Percentiles rank a stretch among this genome's conserved stretches.
Conservation (phyloP, 1,140 invertebrate species). For the Aphaenogaster floridana region DNA sequence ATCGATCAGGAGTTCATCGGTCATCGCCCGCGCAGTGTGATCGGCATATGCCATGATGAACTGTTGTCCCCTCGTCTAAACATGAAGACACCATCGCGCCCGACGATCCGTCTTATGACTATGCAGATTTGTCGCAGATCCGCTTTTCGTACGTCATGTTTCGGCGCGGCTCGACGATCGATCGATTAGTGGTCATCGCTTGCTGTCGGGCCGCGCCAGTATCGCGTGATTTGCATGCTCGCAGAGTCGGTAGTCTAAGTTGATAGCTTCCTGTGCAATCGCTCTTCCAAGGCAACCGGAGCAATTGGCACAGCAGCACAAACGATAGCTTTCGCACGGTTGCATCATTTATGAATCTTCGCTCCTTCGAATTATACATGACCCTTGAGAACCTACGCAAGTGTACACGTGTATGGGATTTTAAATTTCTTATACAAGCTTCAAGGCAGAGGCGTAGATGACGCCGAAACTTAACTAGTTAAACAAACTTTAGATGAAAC, state of each 20-base stretch:
- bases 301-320: conserved; percentile 2
- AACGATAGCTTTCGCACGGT: not conserved
- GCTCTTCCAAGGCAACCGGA: conserved; percentile 10
- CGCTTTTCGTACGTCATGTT: conserved; percentile 44
- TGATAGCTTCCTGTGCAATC: conserved; percentile 32
- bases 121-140: conserved; percentile 31
- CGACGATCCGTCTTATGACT: conserved; percentile 45
- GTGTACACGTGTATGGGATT: conserved; percentile 1
- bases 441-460: not conserved
- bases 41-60: conserved; percentile 28
- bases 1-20: conserved; percentile 58
- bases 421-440: conserved; percentile 13
- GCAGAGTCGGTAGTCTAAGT: not conserved
- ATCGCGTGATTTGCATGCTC: conserved; percentile 79
- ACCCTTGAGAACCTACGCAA: not conserved
- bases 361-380: not conserved
- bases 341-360: conserved; percentile 15
- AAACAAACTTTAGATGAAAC: conserved; percentile 34
- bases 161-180: conserved; percentile 21
- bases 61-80: conserved; percentile 23
- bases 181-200: conserved; percentile 71
- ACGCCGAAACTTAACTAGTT: conserved; percentile 32
- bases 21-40: conserved; percentile 6
- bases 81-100: conserved; percentile 16
- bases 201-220: conserved; percentile 48